A percentile compares a stretch with the other conserved stretches of the same genome.
Conservation (phyloP, 1,140 invertebrate species). For the Sarcophaga bullata region DNA sequence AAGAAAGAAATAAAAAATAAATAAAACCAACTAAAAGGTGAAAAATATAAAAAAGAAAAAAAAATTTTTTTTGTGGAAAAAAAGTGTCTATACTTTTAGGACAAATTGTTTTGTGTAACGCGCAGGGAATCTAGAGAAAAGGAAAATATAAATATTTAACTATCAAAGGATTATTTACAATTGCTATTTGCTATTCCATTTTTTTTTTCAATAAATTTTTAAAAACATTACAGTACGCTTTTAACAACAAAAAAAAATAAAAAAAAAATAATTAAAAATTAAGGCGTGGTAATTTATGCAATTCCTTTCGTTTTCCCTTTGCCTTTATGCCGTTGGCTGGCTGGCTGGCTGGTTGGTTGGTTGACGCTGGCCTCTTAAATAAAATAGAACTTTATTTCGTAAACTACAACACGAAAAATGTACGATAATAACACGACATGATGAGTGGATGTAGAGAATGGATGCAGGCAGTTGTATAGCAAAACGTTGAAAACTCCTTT, state of each 20-base stretch:
- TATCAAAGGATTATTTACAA: too few relatives aligned
- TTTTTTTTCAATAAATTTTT: not conserved
- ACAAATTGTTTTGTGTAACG: not conserved
- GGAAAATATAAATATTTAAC: not conserved
- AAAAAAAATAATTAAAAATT: conserved; percentile 51
- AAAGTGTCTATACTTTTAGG: conserved; percentile 15
- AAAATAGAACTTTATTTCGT: not conserved
- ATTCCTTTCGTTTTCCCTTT: conserved; percentile 41
- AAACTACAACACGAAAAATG: not conserved
- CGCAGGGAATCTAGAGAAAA: conserved; percentile 5
- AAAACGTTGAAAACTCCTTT: not conserved
- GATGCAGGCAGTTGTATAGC: not conserved
- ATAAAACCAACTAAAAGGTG: not conserved
- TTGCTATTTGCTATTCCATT: too few relatives aligned
- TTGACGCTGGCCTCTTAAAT: not conserved
- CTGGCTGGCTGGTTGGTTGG: not conserved
- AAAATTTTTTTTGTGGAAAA: not conserved
- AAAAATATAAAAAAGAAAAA: not conserved
- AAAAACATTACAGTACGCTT: not conserved
- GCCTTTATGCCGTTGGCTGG: not conserved
- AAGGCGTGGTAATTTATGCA: conserved; percentile 66
- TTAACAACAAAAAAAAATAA: not conserved
- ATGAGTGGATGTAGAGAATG: not conserved
- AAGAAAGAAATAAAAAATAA: not conserved
- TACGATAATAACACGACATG: not conserved